Conservation (phyloP, 2,797 vertebrate genomes). For the Nyctibius grandis region DNA sequence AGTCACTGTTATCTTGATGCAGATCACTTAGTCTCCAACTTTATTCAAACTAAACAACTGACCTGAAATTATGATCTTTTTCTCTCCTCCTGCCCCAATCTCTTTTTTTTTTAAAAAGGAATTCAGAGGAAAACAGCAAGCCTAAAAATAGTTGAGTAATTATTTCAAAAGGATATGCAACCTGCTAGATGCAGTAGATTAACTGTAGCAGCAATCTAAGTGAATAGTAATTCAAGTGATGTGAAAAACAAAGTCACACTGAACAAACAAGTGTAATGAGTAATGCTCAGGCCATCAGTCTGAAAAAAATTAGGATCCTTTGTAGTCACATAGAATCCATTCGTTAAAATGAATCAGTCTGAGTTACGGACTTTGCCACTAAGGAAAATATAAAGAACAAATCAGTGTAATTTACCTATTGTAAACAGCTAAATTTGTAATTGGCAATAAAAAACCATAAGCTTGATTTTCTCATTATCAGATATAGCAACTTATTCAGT, state of each 20-base stretch:
- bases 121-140: background rate
- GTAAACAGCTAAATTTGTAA: background rate
- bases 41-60: background rate
- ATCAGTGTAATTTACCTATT: background rate
- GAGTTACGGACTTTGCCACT: conserved; percentile 13
- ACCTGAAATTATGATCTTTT: background rate
- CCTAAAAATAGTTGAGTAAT: conserved; percentile 16
- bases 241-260: conserved; percentile 47
- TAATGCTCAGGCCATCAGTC: conserved; percentile 25
- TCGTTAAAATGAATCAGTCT: conserved; percentile 39
- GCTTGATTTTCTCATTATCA: background rate
- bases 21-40: background rate
- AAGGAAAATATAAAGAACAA: conserved; percentile 42
- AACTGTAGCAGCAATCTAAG: conserved; percentile 37
- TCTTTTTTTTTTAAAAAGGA: background rate
- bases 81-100: background rate
- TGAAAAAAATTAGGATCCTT: background rate
- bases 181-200: conserved; percentile 10
- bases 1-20: background rate
- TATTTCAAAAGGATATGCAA: conserved; percentile 33
- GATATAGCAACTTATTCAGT: background rate
- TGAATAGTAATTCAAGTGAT: conserved; percentile 51
- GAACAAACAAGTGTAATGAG: conserved; percentile 44
- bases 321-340: conserved; percentile 13
- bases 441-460: background rate